Evolutionary conservation across 2,113 vertebrate species (phyloP).

Genomic region (Dunckerocampus dactyliophorus): DNA sequence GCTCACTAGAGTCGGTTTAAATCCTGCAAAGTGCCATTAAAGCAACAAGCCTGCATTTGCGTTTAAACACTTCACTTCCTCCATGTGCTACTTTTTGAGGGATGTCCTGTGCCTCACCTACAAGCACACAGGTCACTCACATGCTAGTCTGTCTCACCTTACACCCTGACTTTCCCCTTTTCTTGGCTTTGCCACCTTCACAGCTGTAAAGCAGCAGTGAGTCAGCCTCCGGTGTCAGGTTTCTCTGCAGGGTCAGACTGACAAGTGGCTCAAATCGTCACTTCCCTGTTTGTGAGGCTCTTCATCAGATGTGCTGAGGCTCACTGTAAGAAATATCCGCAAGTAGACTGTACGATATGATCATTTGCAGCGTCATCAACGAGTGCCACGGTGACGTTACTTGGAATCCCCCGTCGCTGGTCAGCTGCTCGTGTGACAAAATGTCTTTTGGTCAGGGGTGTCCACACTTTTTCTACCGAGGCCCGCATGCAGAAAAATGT

Average conservation of each 20-base stretch:
- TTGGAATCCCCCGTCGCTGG: too few relatives aligned
- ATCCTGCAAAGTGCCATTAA: constrained; percentile 1
- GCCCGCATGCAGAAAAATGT: too few relatives aligned
- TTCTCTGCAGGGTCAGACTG: background rate
- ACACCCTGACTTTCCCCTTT: constrained; percentile 1
- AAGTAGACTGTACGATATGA: too few relatives aligned
- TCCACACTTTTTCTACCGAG: too few relatives aligned
- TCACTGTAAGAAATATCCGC: background rate
- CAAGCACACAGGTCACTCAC: background rate
- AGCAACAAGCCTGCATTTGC: background rate
- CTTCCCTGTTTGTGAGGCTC: background rate
- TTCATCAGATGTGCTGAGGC: background rate
- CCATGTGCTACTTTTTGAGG: background rate
- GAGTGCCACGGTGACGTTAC: too few relatives aligned
- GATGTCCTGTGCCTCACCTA: too few relatives aligned
- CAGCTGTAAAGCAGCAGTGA: background rate
- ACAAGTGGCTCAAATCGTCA: background rate
- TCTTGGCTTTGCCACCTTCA: background rate
- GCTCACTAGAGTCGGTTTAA: background rate
- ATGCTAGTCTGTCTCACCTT: background rate
- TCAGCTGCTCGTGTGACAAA: too few relatives aligned
- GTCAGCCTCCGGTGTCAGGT: background rate
- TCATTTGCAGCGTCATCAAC: too few relatives aligned
- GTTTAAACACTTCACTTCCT: constrained; percentile 2
- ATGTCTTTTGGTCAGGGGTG: too few relatives aligned